Conservation (phyloP, 1,140 invertebrate species). For the Ceratosolen fusciceps region DNA sequence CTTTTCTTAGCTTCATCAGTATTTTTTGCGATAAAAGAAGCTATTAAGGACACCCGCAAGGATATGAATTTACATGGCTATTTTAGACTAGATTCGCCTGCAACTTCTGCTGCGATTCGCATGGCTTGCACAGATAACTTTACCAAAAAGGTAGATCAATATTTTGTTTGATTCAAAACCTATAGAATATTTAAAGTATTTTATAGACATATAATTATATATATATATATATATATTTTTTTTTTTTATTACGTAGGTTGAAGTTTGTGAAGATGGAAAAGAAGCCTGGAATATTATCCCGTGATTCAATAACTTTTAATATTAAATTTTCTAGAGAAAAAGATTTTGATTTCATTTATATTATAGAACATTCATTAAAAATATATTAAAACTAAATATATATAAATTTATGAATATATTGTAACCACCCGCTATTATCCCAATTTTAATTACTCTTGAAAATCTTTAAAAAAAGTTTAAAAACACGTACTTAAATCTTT, state of each 20-base stretch:
- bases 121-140: slow-evolving; percentile 90
- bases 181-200: background rate
- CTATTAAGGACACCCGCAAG: slow-evolving; percentile 82
- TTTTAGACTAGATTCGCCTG: slow-evolving; percentile 87
- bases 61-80: slow-evolving; percentile 76
- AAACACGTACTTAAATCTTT: too few relatives aligned
- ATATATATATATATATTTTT: background rate
- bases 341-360: too few relatives aligned
- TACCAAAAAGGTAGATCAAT: slow-evolving; percentile 76
- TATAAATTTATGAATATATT: too few relatives aligned
- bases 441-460: too few relatives aligned
- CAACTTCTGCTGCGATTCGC: slow-evolving; percentile 88
- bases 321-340: too few relatives aligned
- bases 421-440: too few relatives aligned
- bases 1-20: slow-evolving; percentile 87
- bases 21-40: slow-evolving; percentile 92
- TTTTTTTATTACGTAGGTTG: slow-evolving; percentile 42
- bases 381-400: too few relatives aligned
- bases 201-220: background rate
- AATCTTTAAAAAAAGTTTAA: too few relatives aligned
- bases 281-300: slow-evolving; percentile 54
- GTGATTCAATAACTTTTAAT: background rate
- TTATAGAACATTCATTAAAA: too few relatives aligned
- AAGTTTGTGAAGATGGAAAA: slow-evolving; percentile 50
- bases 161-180: too few relatives aligned